Evolutionary conservation across 2,113 vertebrate species (phyloP).

Genomic region (Mus pahari): DNA sequence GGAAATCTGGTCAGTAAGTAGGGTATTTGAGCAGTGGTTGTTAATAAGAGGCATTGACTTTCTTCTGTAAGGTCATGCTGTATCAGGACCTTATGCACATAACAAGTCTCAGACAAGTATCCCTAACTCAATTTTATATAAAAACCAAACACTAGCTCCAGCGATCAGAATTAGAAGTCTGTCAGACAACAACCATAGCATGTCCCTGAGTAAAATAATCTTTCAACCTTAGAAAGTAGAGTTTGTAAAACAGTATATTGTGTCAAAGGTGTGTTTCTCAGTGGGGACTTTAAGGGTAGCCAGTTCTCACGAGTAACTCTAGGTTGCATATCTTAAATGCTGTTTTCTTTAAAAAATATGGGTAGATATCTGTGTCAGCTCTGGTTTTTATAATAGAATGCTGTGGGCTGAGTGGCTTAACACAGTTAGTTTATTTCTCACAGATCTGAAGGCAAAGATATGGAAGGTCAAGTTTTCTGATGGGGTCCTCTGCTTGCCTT

Average conservation of each 20-base stretch:
- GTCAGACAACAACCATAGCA: conserved; percentile 6
- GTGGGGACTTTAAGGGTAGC: neutral
- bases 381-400: neutral
- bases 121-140: neutral
- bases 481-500: neutral
- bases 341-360: conserved; percentile 42
- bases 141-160: conserved; percentile 13
- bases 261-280: conserved; percentile 28
- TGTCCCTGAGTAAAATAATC: conserved; percentile 28
- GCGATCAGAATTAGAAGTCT: conserved; percentile 43
- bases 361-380: neutral
- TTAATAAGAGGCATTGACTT: conserved; percentile 27
- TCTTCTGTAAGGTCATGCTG: neutral
- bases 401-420: neutral
- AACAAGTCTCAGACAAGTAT: neutral
- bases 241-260: conserved; percentile 12
- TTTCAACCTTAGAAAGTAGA: conserved; percentile 4
- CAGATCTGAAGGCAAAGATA: neutral
- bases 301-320: neutral
- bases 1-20: neutral
- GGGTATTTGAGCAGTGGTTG: conserved; percentile 24
- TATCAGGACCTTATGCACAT: neutral
- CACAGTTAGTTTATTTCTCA: neutral
- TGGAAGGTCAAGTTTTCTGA: neutral
- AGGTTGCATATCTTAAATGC: conserved; percentile 41